Evolutionary conservation across 1,140 invertebrate genomes (phyloP).

Genomic region (Drosophila chauvacae): DNA sequence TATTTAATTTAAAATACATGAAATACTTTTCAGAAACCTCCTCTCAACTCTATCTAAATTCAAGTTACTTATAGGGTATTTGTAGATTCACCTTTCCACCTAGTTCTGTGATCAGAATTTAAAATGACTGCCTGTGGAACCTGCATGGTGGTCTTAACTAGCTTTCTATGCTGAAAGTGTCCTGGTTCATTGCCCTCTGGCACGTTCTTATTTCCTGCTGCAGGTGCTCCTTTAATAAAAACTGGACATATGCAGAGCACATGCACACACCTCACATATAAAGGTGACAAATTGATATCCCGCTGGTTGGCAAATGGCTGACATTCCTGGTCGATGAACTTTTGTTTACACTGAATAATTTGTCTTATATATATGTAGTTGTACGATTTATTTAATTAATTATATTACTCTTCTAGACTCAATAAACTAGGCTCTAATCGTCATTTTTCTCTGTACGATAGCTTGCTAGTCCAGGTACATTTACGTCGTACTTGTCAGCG

Average conservation of each 20-base stretch:
- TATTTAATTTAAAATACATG: too few relatives aligned
- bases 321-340: slow-evolving; percentile 13
- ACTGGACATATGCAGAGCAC: slow-evolving; percentile 8
- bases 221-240: slow-evolving; percentile 20
- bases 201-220: slow-evolving; percentile 33
- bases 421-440: not conserved
- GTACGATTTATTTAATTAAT: not conserved
- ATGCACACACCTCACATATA: not conserved
- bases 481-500: not conserved
- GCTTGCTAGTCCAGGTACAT: not conserved
- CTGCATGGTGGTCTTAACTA: not conserved
- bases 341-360: not conserved
- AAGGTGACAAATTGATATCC: slow-evolving; percentile 9
- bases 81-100: not conserved
- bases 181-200: slow-evolving; percentile 26
- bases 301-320: not conserved
- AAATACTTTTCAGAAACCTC: not conserved
- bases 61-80: not conserved
- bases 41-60: not conserved
- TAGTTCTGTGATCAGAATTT: not conserved
- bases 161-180: slow-evolving; percentile 4
- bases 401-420: not conserved
- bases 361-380: not conserved
- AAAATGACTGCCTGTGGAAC: not conserved
- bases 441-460: not conserved